A percentile compares a stretch with the other conserved stretches of the same genome.
These are phyloP conservation scores for Datnioides undecimradiatus DNA, from an alignment of 2,113 vertebrate species.

Conservation along the genomic window DNA sequence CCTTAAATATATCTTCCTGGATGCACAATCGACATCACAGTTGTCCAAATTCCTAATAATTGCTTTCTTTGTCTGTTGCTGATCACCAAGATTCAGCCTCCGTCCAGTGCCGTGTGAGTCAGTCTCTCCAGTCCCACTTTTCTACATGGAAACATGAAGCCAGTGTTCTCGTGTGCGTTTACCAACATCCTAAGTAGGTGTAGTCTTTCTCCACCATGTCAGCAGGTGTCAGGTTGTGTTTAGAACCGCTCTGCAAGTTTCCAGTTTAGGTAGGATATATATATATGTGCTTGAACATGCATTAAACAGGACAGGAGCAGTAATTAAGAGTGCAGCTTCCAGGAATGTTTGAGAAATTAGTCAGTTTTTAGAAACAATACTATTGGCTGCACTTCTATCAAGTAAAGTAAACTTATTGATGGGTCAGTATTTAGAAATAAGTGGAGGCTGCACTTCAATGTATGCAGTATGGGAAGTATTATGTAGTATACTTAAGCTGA, in stretches of 20 bases:
- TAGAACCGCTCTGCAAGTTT: neutral
- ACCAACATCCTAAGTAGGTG: slow-evolving; percentile 5
- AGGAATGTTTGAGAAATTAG: neutral
- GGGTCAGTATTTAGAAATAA: no score
- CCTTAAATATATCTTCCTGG: no score
- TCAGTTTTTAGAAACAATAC: neutral
- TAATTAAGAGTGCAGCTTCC: no score
- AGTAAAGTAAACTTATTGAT: no score
- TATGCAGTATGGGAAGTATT: no score
- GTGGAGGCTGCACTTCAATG: no score
- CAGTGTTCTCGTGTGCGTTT: neutral
- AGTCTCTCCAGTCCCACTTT: neutral
- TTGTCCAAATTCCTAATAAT: no score
- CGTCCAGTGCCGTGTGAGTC: neutral
- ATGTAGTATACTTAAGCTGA: no score
- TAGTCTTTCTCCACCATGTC: slow-evolving; percentile 5
- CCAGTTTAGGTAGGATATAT: neutral
- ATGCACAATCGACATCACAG: no score
- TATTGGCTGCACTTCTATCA: neutral
- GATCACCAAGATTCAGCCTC: neutral
- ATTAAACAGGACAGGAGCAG: neutral
- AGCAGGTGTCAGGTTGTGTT: neutral
- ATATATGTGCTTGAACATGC: neutral
- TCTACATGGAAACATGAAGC: slow-evolving; percentile 7
- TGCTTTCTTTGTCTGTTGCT: neutral